A percentile compares a stretch with the other conserved stretches of the same genome.
These are phyloP conservation scores for Adoxophyes honmai DNA, from an alignment of 1,140 invertebrate genomes.

Conservation along the genomic window DNA sequence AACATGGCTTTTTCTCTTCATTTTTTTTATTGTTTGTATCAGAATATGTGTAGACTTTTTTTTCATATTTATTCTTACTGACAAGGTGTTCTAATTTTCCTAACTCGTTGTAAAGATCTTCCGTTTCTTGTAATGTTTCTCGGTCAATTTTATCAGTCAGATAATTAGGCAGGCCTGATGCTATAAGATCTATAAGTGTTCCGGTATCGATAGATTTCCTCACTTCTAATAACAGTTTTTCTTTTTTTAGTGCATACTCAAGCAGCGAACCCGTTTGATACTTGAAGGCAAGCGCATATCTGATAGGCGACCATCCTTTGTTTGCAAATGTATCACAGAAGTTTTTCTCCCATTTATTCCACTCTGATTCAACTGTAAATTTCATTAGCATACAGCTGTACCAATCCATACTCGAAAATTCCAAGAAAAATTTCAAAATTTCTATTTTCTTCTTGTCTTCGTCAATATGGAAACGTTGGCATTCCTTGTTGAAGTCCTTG, in stretches of 20 bases:
- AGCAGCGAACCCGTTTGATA: too few species aligned
- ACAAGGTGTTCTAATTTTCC: constrained; percentile 35
- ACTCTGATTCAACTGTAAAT: background rate
- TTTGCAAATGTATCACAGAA: too few species aligned
- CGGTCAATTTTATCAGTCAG: constrained; percentile 39
- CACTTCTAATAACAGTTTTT: constrained; percentile 34
- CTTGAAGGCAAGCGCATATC: background rate
- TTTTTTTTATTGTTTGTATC: constrained; percentile 23
- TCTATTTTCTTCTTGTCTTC: constrained; percentile 35
- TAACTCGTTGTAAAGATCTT: constrained; percentile 32
- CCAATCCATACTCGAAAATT: too few species aligned
- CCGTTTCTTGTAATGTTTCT: constrained; percentile 29
- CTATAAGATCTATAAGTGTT: constrained; percentile 41
- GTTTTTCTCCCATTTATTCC: background rate
- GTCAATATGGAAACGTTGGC: constrained; percentile 27
- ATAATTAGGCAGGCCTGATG: constrained; percentile 38
- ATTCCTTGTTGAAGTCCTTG: constrained; percentile 34
- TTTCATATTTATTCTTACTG: constrained; percentile 23
- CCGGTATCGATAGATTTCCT: constrained; percentile 30
- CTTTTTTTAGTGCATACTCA: too few species aligned
- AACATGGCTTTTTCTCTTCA: constrained; percentile 33
- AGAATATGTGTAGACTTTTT: constrained; percentile 22
- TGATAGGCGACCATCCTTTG: background rate
- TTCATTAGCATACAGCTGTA: too few species aligned
- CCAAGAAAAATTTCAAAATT: constrained; percentile 36